These are phyloP conservation scores for Heliconius cydno DNA, from an alignment of 2,888 invertebrate genomes.

Conservation along the genomic window DNA sequence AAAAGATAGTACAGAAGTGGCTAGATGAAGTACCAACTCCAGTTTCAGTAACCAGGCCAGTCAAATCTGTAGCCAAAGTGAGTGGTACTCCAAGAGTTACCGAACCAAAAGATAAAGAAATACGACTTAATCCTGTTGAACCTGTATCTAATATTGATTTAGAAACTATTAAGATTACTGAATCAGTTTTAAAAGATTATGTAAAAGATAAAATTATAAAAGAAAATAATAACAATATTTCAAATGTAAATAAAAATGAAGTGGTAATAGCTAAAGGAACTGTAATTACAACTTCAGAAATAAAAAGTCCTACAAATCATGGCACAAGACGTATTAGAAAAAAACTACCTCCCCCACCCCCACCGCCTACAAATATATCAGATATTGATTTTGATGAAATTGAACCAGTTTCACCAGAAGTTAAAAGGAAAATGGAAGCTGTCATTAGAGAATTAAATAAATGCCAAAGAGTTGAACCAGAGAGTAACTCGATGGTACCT, in stretches of 20 bases:
- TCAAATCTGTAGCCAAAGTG: conserved; percentile 74
- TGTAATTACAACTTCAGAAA: conserved; percentile 46
- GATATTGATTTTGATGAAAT: conserved; percentile 55
- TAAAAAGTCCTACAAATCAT: conserved; percentile 63
- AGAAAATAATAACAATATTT: conserved; percentile 31
- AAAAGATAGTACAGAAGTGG: conserved; percentile 90
- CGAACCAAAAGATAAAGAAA: conserved; percentile 61
- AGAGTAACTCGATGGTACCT: conserved; percentile 59
- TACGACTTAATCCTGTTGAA: conserved; percentile 53
- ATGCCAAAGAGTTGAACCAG: conserved; percentile 70
- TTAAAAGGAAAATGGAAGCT: conserved; percentile 85
- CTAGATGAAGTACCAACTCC: conserved; percentile 86
- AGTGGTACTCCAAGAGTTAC: conserved; percentile 71
- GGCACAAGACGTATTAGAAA: conserved; percentile 70
- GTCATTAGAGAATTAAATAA: conserved; percentile 83
- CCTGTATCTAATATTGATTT: conserved; percentile 51
- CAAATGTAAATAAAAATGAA: conserved; percentile 34
- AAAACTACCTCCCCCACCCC: conserved; percentile 76
- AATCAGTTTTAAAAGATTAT: conserved; percentile 54
- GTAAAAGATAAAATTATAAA: conserved; percentile 39
- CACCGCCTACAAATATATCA: conserved; percentile 61
- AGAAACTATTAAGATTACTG: conserved; percentile 49
- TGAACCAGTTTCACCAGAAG: conserved; percentile 77
- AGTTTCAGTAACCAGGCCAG: conserved; percentile 55
- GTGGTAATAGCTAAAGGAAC: conserved; percentile 23